A percentile compares a stretch with the other conserved stretches of the same genome.
phyloP scores from a whole-genome alignment of 2,113 vertebrate genomes.

The Actenoides lindsayi region DNA sequence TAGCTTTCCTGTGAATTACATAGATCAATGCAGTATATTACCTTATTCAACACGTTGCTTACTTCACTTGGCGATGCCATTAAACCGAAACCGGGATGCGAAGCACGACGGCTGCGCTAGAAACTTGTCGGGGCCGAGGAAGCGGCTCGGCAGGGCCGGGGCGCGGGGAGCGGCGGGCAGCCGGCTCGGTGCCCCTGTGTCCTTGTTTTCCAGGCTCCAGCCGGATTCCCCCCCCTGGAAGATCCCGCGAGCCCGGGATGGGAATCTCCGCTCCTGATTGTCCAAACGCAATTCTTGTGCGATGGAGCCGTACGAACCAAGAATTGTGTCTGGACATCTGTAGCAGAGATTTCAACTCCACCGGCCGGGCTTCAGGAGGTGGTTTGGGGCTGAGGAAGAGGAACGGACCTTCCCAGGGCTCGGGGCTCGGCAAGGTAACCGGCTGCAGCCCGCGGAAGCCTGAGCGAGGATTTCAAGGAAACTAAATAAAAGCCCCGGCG shows the following conservation, averaged over 20 bases:
- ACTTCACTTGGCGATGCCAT: constrained; percentile 23
- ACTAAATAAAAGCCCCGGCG: background rate
- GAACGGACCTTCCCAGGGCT: background rate
- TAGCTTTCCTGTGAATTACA: no score
- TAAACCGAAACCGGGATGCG: background rate
- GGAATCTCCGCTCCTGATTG: constrained; percentile 95
- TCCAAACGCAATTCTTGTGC: constrained; percentile 99
- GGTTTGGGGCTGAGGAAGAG: background rate
- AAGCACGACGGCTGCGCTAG: background rate
- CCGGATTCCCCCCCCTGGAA: constrained; percentile 17
- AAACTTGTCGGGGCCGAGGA: constrained; percentile 28
- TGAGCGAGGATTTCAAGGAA: background rate
- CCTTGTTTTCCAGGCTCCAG: constrained; percentile 63
- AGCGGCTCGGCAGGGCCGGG: background rate
- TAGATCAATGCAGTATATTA: no score
- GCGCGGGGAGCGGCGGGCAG: background rate
- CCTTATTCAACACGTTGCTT: no score
- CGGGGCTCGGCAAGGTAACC: background rate
- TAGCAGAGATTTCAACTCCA: constrained; percentile 87
- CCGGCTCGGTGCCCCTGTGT: constrained; percentile 33
- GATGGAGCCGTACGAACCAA: constrained; percentile 87
- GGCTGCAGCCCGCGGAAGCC: background rate
- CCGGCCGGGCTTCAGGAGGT: constrained; percentile 10
- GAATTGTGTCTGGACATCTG: constrained; percentile 99
- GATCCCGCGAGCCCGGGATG: constrained; percentile 43